Conservation (phyloP, 2,113 vertebrate genomes). For the Oreochromis tanganicae region DNA sequence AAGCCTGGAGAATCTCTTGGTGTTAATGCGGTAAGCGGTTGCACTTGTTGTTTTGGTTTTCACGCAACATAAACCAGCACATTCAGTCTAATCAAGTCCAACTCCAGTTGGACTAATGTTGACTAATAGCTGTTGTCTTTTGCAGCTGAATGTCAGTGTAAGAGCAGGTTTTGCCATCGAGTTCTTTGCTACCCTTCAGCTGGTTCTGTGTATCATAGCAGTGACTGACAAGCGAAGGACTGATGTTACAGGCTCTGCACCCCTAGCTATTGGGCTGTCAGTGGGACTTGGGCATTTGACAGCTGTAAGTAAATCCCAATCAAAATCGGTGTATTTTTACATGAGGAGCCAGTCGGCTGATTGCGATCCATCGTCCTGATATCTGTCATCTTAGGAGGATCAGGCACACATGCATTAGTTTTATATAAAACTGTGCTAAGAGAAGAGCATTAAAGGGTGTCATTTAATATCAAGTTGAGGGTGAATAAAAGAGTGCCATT, state of each 20-base stretch:
- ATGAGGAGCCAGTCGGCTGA: not conserved
- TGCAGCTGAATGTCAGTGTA: not conserved
- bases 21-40: slow-evolving; percentile 54
- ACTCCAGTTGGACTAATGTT: not conserved
- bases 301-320: slow-evolving; percentile 72
- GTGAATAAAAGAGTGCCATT: not conserved
- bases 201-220: slow-evolving; percentile 86
- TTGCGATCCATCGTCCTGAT: not conserved
- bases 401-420: not conserved
- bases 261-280: slow-evolving; percentile 82
- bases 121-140: not conserved
- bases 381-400: not conserved
- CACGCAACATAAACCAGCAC: not conserved
- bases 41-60: not conserved
- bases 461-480: not conserved
- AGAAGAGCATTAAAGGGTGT: not conserved
- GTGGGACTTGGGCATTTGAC: slow-evolving; percentile 84
- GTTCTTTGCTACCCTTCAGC: slow-evolving; percentile 83
- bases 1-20: slow-evolving; percentile 57
- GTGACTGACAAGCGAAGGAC: slow-evolving; percentile 80
- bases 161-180: slow-evolving; percentile 81
- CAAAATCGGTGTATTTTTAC: not conserved
- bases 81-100: not conserved
- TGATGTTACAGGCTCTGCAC: slow-evolving; percentile 78
- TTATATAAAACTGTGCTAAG: not conserved